Conservation (phyloP, 53 echinoderm and acorn worm species). For the Zoroaster sp. region DNA sequence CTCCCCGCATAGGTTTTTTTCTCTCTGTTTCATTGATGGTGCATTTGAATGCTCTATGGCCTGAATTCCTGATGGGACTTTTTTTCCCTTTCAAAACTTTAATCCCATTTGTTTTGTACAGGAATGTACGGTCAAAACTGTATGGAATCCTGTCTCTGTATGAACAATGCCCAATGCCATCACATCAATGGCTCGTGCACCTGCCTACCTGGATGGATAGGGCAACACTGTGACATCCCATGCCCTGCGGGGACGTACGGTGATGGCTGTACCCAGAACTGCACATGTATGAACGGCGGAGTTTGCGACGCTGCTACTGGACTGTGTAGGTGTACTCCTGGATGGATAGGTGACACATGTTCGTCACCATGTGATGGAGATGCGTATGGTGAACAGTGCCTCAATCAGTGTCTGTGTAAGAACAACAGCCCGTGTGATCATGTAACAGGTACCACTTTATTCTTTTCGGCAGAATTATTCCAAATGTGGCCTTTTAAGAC, state of each 20-base stretch:
- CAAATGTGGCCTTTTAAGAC: too few species aligned
- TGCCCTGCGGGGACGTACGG: conserved; percentile 62
- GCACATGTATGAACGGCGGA: conserved; percentile 66
- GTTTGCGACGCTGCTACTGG: conserved; percentile 59
- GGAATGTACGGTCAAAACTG: conserved; percentile 67
- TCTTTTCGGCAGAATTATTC: too few species aligned
- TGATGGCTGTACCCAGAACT: conserved; percentile 33
- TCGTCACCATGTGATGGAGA: conserved; percentile 47
- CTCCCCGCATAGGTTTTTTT: too few species aligned
- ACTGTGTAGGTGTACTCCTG: conserved; percentile 68
- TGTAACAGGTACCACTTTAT: conserved; percentile 59
- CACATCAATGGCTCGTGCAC: conserved; percentile 57
- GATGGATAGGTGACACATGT: conserved; percentile 66
- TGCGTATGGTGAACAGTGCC: conserved; percentile 58
- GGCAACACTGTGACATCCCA: background rate
- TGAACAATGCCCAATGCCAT: conserved; percentile 48
- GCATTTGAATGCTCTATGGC: too few species aligned
- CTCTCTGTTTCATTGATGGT: too few species aligned
- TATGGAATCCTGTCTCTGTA: conserved; percentile 52
- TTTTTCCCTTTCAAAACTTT: too few species aligned
- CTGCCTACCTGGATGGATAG: conserved; percentile 55
- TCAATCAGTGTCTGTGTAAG: conserved; percentile 60
- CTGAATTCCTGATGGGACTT: too few species aligned
- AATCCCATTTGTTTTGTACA: background rate
- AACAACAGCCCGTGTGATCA: conserved; percentile 72